A percentile compares a stretch with the other conserved stretches of the same genome.
Evolutionary conservation across 1,140 invertebrate genomes (phyloP).

Genomic region (Ruditapes philippinarum): DNA sequence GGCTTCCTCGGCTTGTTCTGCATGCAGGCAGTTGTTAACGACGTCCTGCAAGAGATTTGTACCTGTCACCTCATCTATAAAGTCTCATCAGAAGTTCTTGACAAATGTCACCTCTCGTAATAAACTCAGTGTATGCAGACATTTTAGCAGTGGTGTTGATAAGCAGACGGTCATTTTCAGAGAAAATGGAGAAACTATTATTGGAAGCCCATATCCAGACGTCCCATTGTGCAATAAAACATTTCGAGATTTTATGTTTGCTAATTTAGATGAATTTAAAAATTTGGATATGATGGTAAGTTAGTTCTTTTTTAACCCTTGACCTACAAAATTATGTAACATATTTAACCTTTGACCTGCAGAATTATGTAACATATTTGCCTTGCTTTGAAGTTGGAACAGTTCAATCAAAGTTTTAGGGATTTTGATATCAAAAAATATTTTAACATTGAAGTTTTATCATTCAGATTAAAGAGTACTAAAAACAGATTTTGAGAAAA

Average conservation of each 20-base stretch:
- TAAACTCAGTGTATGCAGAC: neutral
- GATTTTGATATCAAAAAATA: too few species aligned
- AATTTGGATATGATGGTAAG: slow-evolving; percentile 47
- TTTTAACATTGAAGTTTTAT: too few species aligned
- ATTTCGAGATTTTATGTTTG: slow-evolving; percentile 61
- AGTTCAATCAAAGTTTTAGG: too few species aligned
- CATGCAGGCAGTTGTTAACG: neutral
- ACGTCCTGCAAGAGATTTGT: neutral
- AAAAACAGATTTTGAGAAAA: too few species aligned
- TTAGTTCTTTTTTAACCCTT: neutral
- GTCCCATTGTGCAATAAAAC: slow-evolving; percentile 16
- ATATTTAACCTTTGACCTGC: too few species aligned
- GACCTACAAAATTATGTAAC: too few species aligned
- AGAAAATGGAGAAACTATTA: slow-evolving; percentile 58
- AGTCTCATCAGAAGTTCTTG: neutral
- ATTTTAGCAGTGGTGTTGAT: neutral
- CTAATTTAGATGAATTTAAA: slow-evolving; percentile 47
- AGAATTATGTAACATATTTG: too few species aligned
- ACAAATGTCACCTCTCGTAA: neutral
- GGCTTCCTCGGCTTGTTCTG: neutral
- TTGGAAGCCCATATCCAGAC: slow-evolving; percentile 44
- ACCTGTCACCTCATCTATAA: neutral
- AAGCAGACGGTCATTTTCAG: neutral
- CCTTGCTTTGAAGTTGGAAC: too few species aligned
- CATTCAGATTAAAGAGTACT: too few species aligned